These are phyloP conservation scores for Pandemis corylana DNA, from an alignment of 2,888 invertebrate genomes.

Conservation along the genomic window DNA sequence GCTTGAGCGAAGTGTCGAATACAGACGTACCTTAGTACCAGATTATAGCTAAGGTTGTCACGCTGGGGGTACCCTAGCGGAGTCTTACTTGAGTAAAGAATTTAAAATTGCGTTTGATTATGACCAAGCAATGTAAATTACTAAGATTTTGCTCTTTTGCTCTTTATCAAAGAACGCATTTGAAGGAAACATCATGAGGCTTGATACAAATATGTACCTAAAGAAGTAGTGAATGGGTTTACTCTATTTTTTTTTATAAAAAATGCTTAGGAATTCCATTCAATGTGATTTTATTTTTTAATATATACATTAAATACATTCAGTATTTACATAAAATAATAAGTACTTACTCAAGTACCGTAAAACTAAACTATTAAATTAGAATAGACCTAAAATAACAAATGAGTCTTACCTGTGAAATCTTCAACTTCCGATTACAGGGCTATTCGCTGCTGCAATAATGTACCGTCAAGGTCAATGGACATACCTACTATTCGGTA, in stretches of 20 bases:
- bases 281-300: background rate
- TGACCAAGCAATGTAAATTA: background rate
- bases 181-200: background rate
- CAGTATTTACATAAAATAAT: constrained; percentile 1
- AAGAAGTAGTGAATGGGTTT: background rate
- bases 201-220: background rate
- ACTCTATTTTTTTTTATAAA: background rate
- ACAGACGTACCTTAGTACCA: too few relatives aligned
- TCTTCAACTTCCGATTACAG: background rate
- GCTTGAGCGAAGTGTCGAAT: too few relatives aligned
- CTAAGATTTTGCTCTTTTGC: background rate
- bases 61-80: too few relatives aligned
- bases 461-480: background rate
- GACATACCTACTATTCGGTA: too few relatives aligned
- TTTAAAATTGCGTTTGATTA: too few relatives aligned
- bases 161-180: background rate
- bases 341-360: background rate
- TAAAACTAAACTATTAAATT: background rate
- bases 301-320: background rate
- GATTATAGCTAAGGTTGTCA: too few relatives aligned
- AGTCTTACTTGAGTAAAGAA: too few relatives aligned
- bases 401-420: background rate
- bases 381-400: background rate
- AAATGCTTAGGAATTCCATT: background rate
- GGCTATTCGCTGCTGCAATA: background rate